These are phyloP conservation scores for Psittacula cyanocephala DNA, from an alignment of 2,113 vertebrate genomes.

Conservation along the genomic window DNA sequence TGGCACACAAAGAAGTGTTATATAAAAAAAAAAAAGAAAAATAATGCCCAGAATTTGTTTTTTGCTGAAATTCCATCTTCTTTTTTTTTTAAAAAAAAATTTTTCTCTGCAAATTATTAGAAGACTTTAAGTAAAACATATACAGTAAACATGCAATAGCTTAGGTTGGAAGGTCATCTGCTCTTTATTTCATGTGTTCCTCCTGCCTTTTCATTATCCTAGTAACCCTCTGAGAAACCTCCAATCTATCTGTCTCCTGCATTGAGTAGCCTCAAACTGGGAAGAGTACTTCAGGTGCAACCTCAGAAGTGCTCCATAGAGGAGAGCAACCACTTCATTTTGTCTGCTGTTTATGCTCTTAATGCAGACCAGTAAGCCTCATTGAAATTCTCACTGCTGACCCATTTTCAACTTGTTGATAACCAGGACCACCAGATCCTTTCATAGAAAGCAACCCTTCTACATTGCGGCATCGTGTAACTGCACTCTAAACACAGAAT, in stretches of 20 bases:
- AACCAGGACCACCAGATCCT: not conserved
- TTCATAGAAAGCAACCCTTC: not conserved
- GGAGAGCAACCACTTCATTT: rapidly evolving
- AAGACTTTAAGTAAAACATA: not conserved
- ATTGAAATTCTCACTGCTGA: not conserved
- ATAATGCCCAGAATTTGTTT: not conserved
- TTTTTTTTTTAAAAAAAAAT: not conserved
- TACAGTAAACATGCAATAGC: not conserved
- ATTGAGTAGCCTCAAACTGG: not conserved
- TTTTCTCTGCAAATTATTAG: not conserved
- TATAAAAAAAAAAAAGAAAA: too few relatives aligned
- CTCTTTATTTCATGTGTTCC: not conserved
- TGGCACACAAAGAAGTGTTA: not conserved
- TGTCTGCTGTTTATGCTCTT: not conserved
- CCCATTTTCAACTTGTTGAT: not conserved
- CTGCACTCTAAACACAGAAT: not conserved
- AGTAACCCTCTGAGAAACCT: not conserved
- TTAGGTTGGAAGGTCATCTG: not conserved
- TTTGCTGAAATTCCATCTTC: not conserved
- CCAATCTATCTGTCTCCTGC: not conserved
- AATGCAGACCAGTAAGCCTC: not conserved
- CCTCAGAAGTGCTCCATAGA: not conserved
- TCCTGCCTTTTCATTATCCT: not conserved
- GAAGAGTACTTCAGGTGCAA: not conserved
- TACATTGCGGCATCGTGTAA: not conserved